Base-by-base conservation (phyloP, 2,888 invertebrate species). In the Campoplex nolae region DNA sequence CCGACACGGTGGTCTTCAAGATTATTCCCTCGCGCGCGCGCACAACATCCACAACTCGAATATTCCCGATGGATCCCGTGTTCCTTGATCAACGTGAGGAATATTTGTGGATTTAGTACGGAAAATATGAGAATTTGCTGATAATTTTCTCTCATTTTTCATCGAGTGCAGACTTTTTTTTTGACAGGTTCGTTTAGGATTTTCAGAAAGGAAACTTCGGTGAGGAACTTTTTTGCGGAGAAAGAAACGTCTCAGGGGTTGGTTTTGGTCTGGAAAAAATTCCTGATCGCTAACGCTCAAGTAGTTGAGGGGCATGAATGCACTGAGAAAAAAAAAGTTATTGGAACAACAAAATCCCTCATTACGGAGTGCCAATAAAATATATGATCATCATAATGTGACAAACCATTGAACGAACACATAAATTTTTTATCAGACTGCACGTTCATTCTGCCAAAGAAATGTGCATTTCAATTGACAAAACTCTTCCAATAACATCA, bases 1-100 rank as follows among this genome's bases (percentile, higher is more conserved):
- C 77, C 86, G 81, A 87, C 85, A 85, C 85, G 87, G 87, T 87
- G 87, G 87, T 87, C 87, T 62, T 73, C 75, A 35, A 67, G 75
- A 75, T 65, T n/a, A 75, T 79, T 80, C 62, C 65, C 73, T 23
- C 23, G 23, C 23, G 23, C 23, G 0, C 4, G 38, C 68, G 68
- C 62, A 56, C 62, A 56, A 28, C 56, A 71, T 62, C 73, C 71
- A 65, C 82, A 74, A 73, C 79, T 78, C 79, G 75, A 78, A 87
- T 58, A 58, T 87, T 56, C 32, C 16, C 62, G 32, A 62, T 32
- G 1, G 62, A 62, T 32, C 62, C 28, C 58, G 13, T 28, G 28
- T 28, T 58, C 4, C 3, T 13, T 13, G 13, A 58, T 13, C 13
- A 28, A 58, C 58, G 13, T 28, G 58, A 32, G 3, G 13, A 58